Evolutionary conservation across 2,888 invertebrate species (phyloP), one percentile per base, ranked within the genome.

Genomic region (Cacoxenus indagator): DNA sequence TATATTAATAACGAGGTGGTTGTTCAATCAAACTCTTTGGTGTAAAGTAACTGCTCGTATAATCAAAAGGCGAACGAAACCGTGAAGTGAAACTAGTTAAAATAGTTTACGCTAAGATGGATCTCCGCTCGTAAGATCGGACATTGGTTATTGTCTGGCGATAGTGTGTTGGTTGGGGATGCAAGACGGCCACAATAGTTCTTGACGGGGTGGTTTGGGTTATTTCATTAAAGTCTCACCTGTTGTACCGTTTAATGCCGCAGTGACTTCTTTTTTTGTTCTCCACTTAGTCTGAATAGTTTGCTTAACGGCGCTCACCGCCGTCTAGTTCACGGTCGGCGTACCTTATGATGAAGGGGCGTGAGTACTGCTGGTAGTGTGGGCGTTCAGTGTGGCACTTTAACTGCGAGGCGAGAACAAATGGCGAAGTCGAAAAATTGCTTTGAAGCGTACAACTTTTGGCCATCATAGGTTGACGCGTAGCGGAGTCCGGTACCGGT

Each of bases 311-410:
- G 17, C 61, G 61, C 24, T 62, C 17, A 9, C 17, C 45, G 26
- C 76, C 68, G 76, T 67, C 76, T 83, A 84, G 84, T 78, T 85
- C 84, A 85, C 84, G 84, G 78, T 85, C 84, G 48, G 77, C 78
- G 76, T 76, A 84, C 75, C 76, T 79, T 85, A 88, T 86, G 74
- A 86, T 85, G 65, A 84, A 86, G 70, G 87, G 87, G 68, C 82
- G 87, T 65, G 85, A 78, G 79, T 77, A 85, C 70, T 78, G 79
- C 72, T 81, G 83, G 78, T 76, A 73, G 65, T 73, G 81, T 65
- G 70, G 73, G 72, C 73, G 70, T 62, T 62, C 61, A 45, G 61
- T 62, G 45, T 62, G 61, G 26, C 61, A 62, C 45, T 62, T 62
- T 62, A 62, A 9, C 45, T 62, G 45, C 11, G 61, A 62, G 19